Percentiles rank a stretch among this genome's conserved stretches.
These are phyloP conservation scores for Sminthurides aquaticus DNA, from an alignment of 2,888 invertebrate species.

Conservation along the genomic window DNA sequence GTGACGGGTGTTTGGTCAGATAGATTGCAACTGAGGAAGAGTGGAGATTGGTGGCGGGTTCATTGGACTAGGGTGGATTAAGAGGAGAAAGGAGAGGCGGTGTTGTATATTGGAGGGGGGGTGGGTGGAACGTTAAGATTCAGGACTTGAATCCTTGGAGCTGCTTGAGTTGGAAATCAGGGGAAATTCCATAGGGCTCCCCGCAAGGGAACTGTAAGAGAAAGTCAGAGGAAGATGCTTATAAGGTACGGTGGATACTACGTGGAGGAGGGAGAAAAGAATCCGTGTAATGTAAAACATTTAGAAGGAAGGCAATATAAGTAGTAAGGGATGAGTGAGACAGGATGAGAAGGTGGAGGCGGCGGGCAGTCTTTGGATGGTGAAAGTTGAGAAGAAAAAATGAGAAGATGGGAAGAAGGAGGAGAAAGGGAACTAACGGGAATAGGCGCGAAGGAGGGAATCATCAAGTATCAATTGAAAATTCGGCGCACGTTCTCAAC, in stretches of 20 bases:
- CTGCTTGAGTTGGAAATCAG: neutral
- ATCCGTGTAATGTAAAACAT: neutral
- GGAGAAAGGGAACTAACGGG: neutral
- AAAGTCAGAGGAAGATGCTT: neutral
- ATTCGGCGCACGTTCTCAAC: slow-evolving; percentile 19
- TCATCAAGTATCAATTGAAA: slow-evolving; percentile 7
- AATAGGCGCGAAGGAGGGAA: neutral
- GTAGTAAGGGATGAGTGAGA: too few species aligned
- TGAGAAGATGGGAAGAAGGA: too few species aligned
- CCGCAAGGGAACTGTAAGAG: neutral
- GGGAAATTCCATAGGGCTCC: neutral
- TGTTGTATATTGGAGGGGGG: neutral
- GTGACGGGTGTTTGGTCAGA: too few species aligned
- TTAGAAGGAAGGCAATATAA: neutral
- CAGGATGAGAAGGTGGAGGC: too few species aligned
- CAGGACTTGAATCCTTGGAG: neutral
- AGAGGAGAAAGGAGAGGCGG: neutral
- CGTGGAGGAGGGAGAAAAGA: too few species aligned
- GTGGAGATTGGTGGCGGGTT: neutral
- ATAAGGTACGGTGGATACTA: too few species aligned
- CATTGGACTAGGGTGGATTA: neutral
- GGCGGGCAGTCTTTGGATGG: too few species aligned
- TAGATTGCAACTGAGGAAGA: too few species aligned
- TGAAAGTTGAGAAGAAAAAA: too few species aligned
- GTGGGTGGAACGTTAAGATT: neutral